A percentile compares a stretch with the other conserved stretches of the same genome.
Evolutionary conservation across 2,113 vertebrate species (phyloP).

Genomic region (Saimiri boliviensis): DNA sequence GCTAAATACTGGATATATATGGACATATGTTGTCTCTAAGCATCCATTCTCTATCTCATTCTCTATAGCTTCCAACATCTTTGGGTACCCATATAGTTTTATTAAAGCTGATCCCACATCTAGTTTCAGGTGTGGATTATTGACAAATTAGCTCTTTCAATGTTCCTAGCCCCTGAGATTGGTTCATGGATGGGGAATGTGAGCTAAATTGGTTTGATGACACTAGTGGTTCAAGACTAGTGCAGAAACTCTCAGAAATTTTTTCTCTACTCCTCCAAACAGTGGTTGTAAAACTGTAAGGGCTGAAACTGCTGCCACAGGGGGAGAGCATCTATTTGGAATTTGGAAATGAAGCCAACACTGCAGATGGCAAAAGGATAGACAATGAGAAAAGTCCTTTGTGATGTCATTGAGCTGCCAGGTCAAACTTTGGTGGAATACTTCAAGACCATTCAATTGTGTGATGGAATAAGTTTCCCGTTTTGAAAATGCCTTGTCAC

Average conservation of each 20-base stretch:
- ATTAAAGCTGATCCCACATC: neutral
- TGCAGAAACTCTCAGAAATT: neutral
- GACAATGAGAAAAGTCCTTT: neutral
- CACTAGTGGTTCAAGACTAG: neutral
- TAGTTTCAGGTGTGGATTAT: neutral
- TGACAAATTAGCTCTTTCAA: neutral
- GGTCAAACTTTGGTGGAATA: neutral
- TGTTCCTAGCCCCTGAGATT: neutral
- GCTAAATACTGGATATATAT: neutral
- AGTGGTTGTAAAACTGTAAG: neutral
- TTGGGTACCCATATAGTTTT: neutral
- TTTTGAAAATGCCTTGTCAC: neutral
- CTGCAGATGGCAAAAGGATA: neutral
- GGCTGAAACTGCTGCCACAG: neutral
- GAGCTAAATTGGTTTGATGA: neutral
- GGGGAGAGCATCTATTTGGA: slow-evolving; percentile 4
- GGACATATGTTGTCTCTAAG: neutral
- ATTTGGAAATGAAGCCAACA: slow-evolving; percentile 28
- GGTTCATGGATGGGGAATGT: neutral
- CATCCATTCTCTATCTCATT: neutral
- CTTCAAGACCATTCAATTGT: neutral
- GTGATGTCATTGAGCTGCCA: neutral
- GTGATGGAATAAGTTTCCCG: neutral
- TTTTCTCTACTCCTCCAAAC: neutral
- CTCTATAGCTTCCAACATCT: neutral